These are phyloP conservation scores for Botrylloides violaceus DNA, from an alignment of 23 tunicate species.

Conservation along the genomic window DNA sequence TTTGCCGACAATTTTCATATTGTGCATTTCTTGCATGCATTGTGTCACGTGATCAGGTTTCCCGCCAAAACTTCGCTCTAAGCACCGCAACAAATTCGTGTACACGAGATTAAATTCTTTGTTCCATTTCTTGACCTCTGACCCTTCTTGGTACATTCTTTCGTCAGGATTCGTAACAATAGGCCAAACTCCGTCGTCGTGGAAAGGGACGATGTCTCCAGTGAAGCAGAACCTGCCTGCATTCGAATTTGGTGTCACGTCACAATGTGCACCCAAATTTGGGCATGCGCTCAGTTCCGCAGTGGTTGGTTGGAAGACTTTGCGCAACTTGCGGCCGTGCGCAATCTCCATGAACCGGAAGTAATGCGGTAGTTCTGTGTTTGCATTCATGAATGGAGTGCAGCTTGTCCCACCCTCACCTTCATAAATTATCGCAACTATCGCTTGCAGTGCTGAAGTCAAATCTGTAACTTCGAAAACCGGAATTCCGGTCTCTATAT, in stretches of 20 bases:
- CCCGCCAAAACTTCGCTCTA: conserved; percentile 38
- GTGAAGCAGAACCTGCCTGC: background rate
- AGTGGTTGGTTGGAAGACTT: background rate
- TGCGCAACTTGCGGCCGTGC: conserved; percentile 24
- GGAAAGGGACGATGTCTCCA: background rate
- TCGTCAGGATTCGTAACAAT: conserved; percentile 1
- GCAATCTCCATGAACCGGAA: conserved; percentile 46
- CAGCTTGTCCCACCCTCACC: conserved; percentile 17
- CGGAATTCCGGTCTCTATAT: background rate
- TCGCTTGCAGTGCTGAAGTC: conserved; percentile 3
- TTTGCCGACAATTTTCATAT: conserved; percentile 34
- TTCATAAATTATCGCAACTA: background rate
- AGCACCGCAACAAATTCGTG: conserved; percentile 9
- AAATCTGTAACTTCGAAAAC: conserved; percentile 2
- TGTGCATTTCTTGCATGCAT: conserved; percentile 65
- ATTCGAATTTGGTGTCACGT: background rate
- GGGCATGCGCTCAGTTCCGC: background rate
- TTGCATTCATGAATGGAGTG: background rate
- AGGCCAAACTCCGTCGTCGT: conserved; percentile 12
- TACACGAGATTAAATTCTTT: background rate
- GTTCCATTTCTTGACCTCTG: conserved; percentile 20
- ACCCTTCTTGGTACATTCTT: conserved; percentile 11
- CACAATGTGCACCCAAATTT: background rate
- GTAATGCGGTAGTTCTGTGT: conserved; percentile 23
- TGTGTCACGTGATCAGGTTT: conserved; percentile 20